Evolutionary conservation across 2,797 vertebrate genomes (phyloP), one percentile per base, ranked within the genome.

Genomic region (Clarias platycephalus): DNA sequence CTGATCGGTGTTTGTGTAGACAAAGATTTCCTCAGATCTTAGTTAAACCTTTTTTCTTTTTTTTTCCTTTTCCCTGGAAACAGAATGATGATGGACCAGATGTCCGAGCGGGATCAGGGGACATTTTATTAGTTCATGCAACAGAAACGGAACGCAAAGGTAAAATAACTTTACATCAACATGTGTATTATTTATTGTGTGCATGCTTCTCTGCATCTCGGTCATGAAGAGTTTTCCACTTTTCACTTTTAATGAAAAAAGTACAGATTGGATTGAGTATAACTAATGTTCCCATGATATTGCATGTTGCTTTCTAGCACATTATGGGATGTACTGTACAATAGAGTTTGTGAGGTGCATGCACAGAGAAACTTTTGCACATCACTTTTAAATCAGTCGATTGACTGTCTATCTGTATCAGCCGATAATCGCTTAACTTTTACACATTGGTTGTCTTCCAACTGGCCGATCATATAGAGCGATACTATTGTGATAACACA

Each of bases 71-170:
- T 58, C 28, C 24, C 20, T 66, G 57, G 18, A 74, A 82, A 84
- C 94, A 99, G 98, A 97, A 94, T 9, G 98, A 99, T 0, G 98
- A 99, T 0, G 98, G 98, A 22, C 98, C 98, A 0, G 98, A 99
- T 60, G 98, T 99, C 10, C 96, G 98, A 0, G 97, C 97, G 0
- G 98, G 98, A 82, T 99, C 98, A 0, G 96, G 96, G 64, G 97
- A 99, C 83, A 98, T 99, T 88, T 91, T 99, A 31, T 87, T 99
- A 90, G 98, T 99, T 88, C 98, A 99, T 0, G 98, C 98, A n/a
- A 99, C 98, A 0, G 97, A 99, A 93, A 99, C 98, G 0, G 97
- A 99, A 91, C 95, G 97, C 91, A 99, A 98, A 97, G 98, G 98
- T 99, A 94, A 71, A 60, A 76, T 84, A 37, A 18, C 12, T 86